These are phyloP conservation scores for Eulithis prunata DNA, from an alignment of 2,888 invertebrate species.

Conservation along the genomic window DNA sequence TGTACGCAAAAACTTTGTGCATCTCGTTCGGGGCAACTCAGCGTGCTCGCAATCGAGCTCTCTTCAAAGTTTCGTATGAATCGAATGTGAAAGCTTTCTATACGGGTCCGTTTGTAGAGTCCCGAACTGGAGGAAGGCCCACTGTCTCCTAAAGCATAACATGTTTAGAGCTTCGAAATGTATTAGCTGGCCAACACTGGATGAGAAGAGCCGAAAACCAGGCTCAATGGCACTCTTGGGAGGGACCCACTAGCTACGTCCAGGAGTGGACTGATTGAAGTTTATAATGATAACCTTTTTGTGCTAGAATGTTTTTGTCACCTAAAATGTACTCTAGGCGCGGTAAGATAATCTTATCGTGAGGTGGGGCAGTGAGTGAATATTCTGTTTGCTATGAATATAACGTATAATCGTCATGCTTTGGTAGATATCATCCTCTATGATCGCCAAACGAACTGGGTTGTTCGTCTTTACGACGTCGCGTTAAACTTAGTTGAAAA, in stretches of 20 bases:
- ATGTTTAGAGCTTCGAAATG: too few relatives aligned
- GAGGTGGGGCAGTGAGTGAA: too few relatives aligned
- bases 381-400: too few relatives aligned
- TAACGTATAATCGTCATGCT: background rate
- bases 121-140: background rate
- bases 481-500: constrained; percentile 44
- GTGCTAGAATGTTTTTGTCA: too few relatives aligned
- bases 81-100: constrained; percentile 64
- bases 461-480: constrained; percentile 32
- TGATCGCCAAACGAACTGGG: constrained; percentile 41
- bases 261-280: too few relatives aligned
- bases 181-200: too few relatives aligned
- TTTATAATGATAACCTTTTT: too few relatives aligned
- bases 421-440: background rate
- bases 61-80: constrained; percentile 59
- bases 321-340: too few relatives aligned
- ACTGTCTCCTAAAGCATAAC: constrained; percentile 14
- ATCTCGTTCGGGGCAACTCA: constrained; percentile 59
- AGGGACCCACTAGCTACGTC: too few relatives aligned
- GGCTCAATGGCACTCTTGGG: too few relatives aligned
- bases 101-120: constrained; percentile 56
- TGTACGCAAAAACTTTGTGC: constrained; percentile 63
- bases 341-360: too few relatives aligned
- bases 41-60: constrained; percentile 63
- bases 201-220: too few relatives aligned